Evolutionary conservation across 2,888 invertebrate genomes (phyloP), one percentile per base, ranked within the genome.

Genomic region (Adelphocoris suturalis): DNA sequence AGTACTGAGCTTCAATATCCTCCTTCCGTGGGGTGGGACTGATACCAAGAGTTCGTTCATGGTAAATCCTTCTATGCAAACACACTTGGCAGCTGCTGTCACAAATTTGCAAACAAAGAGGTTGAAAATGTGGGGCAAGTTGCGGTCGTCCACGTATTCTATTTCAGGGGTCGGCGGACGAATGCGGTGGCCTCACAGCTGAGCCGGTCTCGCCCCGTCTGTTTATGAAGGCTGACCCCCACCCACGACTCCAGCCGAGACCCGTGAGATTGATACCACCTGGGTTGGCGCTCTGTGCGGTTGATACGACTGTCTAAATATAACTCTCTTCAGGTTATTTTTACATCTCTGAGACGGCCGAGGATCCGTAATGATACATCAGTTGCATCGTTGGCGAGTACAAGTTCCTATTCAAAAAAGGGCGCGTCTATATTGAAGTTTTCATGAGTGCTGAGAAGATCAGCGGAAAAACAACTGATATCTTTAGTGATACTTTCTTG

Each of bases 241-340:
- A 57, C 16, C 57, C 57, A 37, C 57, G n/a, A 57, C 57, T n/a
- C 19, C 57, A n/a, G 7, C n/a, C 14, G n/a, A 57, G 57, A 16
- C 57, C n/a, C 57, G 57, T 57, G 57, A 57, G 57, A 57, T 57
- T 57, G 57, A 57, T 57, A n/a, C 57, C 57, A 57, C 57, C 57
- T 57, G 57, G 57, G n/a, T 16, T 7, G 57, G n/a, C 57, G 57
- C 57, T n/a, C n/a, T 57, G 57, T 52, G 52, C 52, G 57, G 57
- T 57, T 57, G 57, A 57, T 57, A 57, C 57, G 57, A 13, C 57
- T 5, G 7, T 57, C 57, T 57, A 57, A 57, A 57, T 57, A n/a
- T 0, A n/a, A n/a, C 14, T 7, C 57, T 57, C n/a, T 12, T n/a
- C 57, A 57, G 57, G 7, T n/a, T n/a, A 57, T 57, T 57, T 57